phyloP scores from a whole-genome alignment of 1,140 invertebrate genomes.

The Onthophagus taurus region DNA sequence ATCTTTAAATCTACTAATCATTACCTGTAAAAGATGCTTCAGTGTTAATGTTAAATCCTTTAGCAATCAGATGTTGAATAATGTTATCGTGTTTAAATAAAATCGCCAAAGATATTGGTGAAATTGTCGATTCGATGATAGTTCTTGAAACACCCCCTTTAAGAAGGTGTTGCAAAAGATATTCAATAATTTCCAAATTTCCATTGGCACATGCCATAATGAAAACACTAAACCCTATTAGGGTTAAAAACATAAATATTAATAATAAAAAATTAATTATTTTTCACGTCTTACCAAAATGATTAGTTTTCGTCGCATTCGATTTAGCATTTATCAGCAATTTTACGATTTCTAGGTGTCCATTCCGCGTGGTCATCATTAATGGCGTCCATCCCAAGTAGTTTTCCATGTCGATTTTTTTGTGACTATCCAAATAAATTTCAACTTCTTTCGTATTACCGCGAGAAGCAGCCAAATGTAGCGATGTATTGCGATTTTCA shows the following conservation, averaged over 20 bases:
- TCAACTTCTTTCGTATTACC: conserved; percentile 19
- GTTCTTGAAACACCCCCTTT: conserved; percentile 29
- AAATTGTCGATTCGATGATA: conserved; percentile 25
- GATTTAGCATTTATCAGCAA: conserved; percentile 36
- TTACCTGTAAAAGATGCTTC: conserved; percentile 25
- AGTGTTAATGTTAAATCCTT: conserved; percentile 26
- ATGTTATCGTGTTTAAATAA: conserved; percentile 26
- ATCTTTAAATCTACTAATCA: too few species aligned
- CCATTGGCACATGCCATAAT: conserved; percentile 26
- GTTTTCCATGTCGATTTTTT: conserved; percentile 37
- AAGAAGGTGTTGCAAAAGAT: conserved; percentile 28
- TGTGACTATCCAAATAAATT: conserved; percentile 18
- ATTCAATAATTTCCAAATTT: conserved; percentile 23
- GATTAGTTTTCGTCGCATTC: conserved; percentile 37
- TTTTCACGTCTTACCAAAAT: conserved; percentile 35
- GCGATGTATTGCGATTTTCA: conserved; percentile 28
- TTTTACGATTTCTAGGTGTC: conserved; percentile 36
- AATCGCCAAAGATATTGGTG: conserved; percentile 27
- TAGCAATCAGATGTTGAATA: conserved; percentile 24
- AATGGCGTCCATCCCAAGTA: conserved; percentile 44
- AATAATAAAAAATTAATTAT: conserved; percentile 6
- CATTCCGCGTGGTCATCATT: conserved; percentile 43
- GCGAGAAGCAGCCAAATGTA: conserved; percentile 26
- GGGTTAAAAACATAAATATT: conserved; percentile 9
- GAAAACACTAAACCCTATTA: conserved; percentile 27